Conservation (phyloP, 2,797 vertebrate species). For the Halcyon chelicuti region DNA sequence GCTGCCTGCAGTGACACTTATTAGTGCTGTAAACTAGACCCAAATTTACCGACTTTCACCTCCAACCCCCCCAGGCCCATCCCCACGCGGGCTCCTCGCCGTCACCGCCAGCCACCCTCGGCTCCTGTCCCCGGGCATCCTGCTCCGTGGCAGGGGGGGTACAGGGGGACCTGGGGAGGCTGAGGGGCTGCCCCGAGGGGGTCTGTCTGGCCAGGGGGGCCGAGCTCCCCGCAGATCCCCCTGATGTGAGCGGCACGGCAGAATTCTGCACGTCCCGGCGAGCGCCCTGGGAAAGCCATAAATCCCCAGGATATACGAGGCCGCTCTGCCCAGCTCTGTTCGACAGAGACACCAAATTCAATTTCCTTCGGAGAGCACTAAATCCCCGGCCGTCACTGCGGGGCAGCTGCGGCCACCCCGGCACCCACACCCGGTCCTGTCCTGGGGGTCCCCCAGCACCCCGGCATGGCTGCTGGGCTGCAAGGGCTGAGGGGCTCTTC, state of each 20-base stretch:
- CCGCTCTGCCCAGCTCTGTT: conserved; percentile 48
- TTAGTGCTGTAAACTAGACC: neutral
- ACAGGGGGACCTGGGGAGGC: fast-evolving
- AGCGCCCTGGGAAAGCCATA: conserved; percentile 50
- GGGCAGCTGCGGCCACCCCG: fast-evolving
- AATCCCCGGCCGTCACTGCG: neutral
- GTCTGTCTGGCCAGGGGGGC: fast-evolving
- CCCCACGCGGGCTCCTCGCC: fast-evolving
- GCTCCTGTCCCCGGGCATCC: fast-evolving
- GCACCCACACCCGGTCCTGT: neutral
- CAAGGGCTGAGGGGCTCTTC: fast-evolving
- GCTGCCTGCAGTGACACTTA: neutral
- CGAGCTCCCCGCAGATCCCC: fast-evolving
- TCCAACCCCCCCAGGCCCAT: neutral
- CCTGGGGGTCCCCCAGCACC: fast-evolving
- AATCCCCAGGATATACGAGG: conserved; percentile 73
- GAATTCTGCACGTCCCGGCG: neutral
- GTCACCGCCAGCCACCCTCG: fast-evolving
- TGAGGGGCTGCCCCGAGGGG: neutral
- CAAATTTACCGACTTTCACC: neutral
- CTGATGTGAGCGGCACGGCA: fast-evolving
- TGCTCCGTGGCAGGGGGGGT: fast-evolving
- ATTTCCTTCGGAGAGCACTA: conserved; percentile 76
- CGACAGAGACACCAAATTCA: conserved; percentile 77
- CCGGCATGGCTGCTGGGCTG: fast-evolving